Conservation (phyloP, 1,140 invertebrate species). For the Sarcophaga peregrina region DNA sequence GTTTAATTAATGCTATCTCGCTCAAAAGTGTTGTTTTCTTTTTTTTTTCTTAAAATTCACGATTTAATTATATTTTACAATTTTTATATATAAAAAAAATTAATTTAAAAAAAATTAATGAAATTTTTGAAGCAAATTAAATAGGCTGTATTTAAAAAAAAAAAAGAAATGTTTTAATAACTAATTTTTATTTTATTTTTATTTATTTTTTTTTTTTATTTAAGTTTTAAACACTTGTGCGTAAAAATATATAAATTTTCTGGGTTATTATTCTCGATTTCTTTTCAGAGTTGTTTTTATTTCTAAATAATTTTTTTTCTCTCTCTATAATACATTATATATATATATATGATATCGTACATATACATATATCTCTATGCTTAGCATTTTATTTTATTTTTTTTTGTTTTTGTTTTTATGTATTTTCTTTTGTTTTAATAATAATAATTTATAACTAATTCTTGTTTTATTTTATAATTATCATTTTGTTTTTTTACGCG, state of each 20-base stretch:
- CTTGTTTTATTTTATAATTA: too few species aligned
- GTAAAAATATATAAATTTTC: slow-evolving; percentile 12
- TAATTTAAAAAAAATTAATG: background rate
- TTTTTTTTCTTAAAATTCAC: background rate
- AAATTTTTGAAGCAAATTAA: background rate
- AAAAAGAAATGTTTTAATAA: too few species aligned
- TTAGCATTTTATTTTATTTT: slow-evolving; percentile 1
- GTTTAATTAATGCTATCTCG: slow-evolving; percentile 12
- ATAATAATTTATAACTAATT: too few species aligned
- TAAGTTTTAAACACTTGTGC: slow-evolving; percentile 19
- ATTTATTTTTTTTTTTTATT: background rate
- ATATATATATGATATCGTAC: too few species aligned
- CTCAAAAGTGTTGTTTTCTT: background rate
- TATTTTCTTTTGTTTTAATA: too few species aligned
- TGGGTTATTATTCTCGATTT: too few species aligned
- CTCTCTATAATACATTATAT: slow-evolving; percentile 1
- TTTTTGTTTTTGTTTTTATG: too few species aligned
- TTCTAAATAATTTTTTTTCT: too few species aligned
- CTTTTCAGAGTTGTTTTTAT: too few species aligned
- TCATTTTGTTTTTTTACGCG: too few species aligned
- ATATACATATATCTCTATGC: background rate
- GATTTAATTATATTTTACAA: background rate
- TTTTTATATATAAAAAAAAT: background rate
- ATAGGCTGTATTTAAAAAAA: too few species aligned
- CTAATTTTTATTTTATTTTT: too few species aligned